Evolutionary conservation across 35 echinoderm and acorn worm species (phyloP).

Genomic region (Ophiothrix spiculata): DNA sequence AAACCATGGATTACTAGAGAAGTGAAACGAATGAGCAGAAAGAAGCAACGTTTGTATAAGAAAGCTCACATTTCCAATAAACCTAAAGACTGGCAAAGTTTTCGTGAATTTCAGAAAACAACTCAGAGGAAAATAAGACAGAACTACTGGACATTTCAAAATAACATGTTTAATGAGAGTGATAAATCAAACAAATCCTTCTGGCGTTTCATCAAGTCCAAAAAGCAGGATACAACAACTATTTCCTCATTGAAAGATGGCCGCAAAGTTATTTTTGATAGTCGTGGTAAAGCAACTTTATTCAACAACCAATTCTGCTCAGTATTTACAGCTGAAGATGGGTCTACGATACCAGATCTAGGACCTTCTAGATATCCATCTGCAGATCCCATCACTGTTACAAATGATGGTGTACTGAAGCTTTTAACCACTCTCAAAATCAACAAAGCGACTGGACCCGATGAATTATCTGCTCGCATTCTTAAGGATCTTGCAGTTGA

Average conservation of each 20-base stretch:
- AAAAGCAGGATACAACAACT: slow-evolving; percentile 25
- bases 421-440: background rate
- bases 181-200: slow-evolving; percentile 14
- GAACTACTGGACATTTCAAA: slow-evolving; percentile 37
- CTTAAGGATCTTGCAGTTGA: background rate
- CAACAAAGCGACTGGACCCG: background rate
- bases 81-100: slow-evolving; percentile 20
- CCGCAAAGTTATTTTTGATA: background rate
- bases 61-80: background rate
- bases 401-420: background rate
- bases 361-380: background rate
- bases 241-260: background rate
- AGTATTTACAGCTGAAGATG: background rate
- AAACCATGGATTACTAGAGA: slow-evolving; percentile 29
- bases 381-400: background rate
- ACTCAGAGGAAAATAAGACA: background rate
- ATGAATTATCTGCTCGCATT: background rate
- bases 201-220: slow-evolving; percentile 52
- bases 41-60: slow-evolving; percentile 15
- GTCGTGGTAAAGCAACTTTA: background rate
- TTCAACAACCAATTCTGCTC: background rate
- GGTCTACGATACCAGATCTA: background rate
- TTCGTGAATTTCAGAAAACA: slow-evolving; percentile 11
- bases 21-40: slow-evolving; percentile 11
- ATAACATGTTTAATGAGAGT: slow-evolving; percentile 21